Evolutionary conservation across 2,888 invertebrate species (phyloP).

Genomic region (Galerucella nymphaeae): DNA sequence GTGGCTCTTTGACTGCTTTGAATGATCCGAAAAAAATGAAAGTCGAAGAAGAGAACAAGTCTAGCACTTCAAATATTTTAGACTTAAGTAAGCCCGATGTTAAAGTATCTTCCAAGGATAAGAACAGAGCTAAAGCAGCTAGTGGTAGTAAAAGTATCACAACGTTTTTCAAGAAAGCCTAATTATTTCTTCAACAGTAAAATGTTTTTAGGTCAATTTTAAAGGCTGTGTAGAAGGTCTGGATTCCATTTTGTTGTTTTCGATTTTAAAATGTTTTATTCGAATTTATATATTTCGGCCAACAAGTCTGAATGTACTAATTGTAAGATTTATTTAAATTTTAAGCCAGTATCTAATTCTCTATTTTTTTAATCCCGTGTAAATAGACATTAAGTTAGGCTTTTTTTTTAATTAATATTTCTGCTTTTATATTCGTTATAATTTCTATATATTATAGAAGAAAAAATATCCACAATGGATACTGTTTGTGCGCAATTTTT

Average conservation of each 20-base stretch:
- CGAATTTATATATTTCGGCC: not conserved
- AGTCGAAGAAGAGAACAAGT: constrained; percentile 60
- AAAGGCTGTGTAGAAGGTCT: constrained; percentile 25
- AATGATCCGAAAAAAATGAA: constrained; percentile 61
- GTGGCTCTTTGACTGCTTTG: constrained; percentile 56
- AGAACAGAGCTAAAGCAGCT: constrained; percentile 81
- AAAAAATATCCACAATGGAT: not conserved
- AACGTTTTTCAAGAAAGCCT: constrained; percentile 77
- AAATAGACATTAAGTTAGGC: not conserved
- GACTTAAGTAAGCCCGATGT: constrained; percentile 64
- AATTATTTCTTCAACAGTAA: constrained; percentile 20
- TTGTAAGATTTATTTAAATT: not conserved
- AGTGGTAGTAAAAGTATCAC: constrained; percentile 83
- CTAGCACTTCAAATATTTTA: constrained; percentile 62
- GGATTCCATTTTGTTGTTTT: constrained; percentile 1
- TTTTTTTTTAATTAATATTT: not conserved
- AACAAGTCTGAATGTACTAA: not conserved
- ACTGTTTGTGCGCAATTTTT: not conserved
- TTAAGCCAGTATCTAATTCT: not conserved
- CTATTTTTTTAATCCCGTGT: constrained; percentile 1
- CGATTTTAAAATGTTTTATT: not conserved
- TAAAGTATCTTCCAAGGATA: constrained; percentile 75
- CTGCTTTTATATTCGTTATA: not conserved
- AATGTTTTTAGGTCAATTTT: constrained; percentile 28
- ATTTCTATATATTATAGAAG: not conserved